These are phyloP conservation scores for Leptosomus discolor DNA, from an alignment of 2,113 vertebrate genomes.

Conservation along the genomic window DNA sequence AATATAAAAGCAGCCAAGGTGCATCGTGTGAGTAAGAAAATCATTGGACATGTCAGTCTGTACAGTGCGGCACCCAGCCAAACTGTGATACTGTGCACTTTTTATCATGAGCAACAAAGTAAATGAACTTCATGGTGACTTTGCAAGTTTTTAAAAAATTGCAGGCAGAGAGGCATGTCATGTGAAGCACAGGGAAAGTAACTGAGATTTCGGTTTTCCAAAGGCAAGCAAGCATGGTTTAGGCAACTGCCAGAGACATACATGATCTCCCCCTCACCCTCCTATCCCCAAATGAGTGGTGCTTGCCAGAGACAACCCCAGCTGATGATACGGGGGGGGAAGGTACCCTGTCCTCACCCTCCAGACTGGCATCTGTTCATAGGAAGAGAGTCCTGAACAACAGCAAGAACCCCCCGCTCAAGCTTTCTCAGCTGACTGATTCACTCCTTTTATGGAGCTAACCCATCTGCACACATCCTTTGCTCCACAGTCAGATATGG, in stretches of 20 bases:
- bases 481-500: background rate
- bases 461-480: background rate
- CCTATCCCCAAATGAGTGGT: background rate
- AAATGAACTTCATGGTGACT: background rate
- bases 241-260: background rate
- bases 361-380: background rate
- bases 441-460: background rate
- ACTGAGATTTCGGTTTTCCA: background rate
- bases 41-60: background rate
- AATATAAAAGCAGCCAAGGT: background rate
- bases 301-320: background rate
- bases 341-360: background rate
- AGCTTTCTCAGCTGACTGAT: background rate
- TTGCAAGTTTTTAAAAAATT: background rate
- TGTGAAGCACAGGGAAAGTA: background rate
- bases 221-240: background rate
- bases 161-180: background rate
- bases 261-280: background rate
- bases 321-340: no score
- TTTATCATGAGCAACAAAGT: background rate
- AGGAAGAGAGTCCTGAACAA: background rate
- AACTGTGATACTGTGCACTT: accelerated
- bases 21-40: background rate
- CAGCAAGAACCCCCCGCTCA: background rate
- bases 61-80: background rate